phyloP scores from a whole-genome alignment of 2,797 vertebrate species.

The Oryzias dopingdopingensis region DNA sequence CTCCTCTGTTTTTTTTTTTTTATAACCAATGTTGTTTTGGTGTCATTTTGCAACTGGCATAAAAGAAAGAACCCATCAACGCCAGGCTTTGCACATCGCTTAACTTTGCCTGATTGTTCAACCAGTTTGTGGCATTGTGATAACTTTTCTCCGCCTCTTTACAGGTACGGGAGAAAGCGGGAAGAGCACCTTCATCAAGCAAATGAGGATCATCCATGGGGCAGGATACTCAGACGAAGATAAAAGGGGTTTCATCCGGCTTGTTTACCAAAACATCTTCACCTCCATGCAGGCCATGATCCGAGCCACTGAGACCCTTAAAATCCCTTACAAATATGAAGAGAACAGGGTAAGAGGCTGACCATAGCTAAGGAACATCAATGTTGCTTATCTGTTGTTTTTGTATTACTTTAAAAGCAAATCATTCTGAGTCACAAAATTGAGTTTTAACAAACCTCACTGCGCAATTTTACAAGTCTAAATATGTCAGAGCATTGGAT shows the following conservation, averaged over 20 bases:
- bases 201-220: conserved; percentile 97
- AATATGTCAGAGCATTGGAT: too few species aligned
- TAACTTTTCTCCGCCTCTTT: conserved; percentile 4
- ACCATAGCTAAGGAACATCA: neutral
- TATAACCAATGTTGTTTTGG: too few species aligned
- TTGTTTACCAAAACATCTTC: conserved; percentile 96
- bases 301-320: conserved; percentile 90
- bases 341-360: conserved; percentile 86
- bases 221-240: conserved; percentile 94
- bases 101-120: neutral
- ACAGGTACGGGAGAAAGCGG: conserved; percentile 94
- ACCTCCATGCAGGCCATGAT: conserved; percentile 98
- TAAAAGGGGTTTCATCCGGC: conserved; percentile 91
- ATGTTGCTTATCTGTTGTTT: neutral
- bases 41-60: too few species aligned
- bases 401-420: neutral
- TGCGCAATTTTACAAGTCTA: too few species aligned
- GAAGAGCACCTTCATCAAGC: conserved; percentile 96
- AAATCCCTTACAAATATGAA: conserved; percentile 92
- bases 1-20: too few species aligned
- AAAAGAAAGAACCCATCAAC: too few species aligned
- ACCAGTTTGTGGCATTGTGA: neutral
- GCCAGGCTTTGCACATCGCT: too few species aligned
- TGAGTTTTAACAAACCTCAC: too few species aligned
- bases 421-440: too few species aligned